Conservation (phyloP, 1,140 invertebrate species). For the Drosophila rufa region DNA sequence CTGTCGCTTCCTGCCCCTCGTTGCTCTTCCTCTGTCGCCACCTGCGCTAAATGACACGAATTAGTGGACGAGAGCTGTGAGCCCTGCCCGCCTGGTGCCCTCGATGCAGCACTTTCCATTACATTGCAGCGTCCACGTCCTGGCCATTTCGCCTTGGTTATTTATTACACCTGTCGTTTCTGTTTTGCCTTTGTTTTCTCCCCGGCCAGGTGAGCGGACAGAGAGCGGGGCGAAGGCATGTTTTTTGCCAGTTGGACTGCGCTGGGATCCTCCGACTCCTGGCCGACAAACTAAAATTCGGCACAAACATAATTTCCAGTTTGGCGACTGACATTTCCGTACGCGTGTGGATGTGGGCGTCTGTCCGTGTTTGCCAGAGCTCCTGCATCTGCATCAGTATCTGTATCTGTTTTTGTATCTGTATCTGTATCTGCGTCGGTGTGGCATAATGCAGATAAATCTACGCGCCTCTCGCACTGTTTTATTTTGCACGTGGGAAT, state of each 20-base stretch:
- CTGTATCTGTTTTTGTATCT: constrained; percentile 4
- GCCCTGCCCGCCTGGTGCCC: constrained; percentile 7
- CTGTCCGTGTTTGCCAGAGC: constrained; percentile 9
- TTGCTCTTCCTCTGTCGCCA: constrained; percentile 67
- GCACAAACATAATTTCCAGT: constrained; percentile 82
- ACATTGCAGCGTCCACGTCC: constrained; percentile 53
- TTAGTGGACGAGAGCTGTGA: constrained; percentile 61
- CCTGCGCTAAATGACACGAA: constrained; percentile 80
- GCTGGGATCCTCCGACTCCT: constrained; percentile 27
- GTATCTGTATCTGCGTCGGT: constrained; percentile 50
- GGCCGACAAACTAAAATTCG: constrained; percentile 74
- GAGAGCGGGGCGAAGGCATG: not conserved
- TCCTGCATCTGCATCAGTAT: constrained; percentile 4
- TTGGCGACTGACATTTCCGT: constrained; percentile 79
- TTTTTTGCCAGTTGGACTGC: constrained; percentile 57
- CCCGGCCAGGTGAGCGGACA: constrained; percentile 1
- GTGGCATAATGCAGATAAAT: constrained; percentile 75
- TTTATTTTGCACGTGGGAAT: constrained; percentile 82
- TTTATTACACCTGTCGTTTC: constrained; percentile 83
- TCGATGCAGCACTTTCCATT: constrained; percentile 50
- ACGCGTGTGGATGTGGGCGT: constrained; percentile 22
- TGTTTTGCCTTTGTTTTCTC: constrained; percentile 57
- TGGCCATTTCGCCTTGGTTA: constrained; percentile 65
- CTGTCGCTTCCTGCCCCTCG: constrained; percentile 31
- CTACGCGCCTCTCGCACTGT: constrained; percentile 67